A percentile compares a stretch with the other conserved stretches of the same genome.
phyloP scores from a whole-genome alignment of 2,113 vertebrate species.

The Bungarus multicinctus region DNA sequence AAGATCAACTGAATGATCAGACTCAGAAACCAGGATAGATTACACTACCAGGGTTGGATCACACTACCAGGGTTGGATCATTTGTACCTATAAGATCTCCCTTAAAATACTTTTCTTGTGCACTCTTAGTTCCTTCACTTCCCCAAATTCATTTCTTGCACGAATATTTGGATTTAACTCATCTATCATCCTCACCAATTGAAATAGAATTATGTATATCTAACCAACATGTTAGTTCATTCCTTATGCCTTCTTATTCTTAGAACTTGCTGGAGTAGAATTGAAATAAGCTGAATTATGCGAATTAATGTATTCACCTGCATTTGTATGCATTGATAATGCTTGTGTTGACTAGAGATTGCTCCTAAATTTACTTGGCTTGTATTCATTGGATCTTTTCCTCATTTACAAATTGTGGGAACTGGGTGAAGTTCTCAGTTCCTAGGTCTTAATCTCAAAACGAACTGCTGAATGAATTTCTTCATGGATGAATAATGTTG shows the following conservation, averaged over 20 bases:
- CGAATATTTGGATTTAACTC: not conserved
- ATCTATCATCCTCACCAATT: not conserved
- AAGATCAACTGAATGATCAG: not conserved
- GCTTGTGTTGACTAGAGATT: not conserved
- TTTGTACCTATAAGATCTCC: not conserved
- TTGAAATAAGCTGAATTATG: not conserved
- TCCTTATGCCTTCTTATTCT: not conserved
- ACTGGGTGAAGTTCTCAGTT: not conserved
- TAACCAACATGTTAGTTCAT: not conserved
- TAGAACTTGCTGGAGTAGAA: not conserved
- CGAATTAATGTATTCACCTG: not conserved
- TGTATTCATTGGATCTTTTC: not conserved
- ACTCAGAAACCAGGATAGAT: not conserved
- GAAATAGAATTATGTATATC: not conserved
- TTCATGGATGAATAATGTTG: not conserved
- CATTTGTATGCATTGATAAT: not conserved
- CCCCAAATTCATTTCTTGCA: not conserved
- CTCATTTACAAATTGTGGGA: not conserved
- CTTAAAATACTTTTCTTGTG: not conserved
- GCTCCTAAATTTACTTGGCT: not conserved
- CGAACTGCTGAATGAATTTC: not conserved
- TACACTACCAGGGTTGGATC: not conserved
- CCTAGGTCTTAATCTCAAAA: not conserved
- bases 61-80: not conserved
- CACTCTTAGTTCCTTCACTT: not conserved